Percentiles rank a stretch among this genome's conserved stretches.
These are phyloP conservation scores for Encarsia formosa DNA, from an alignment of 2,888 invertebrate species.

Conservation along the genomic window DNA sequence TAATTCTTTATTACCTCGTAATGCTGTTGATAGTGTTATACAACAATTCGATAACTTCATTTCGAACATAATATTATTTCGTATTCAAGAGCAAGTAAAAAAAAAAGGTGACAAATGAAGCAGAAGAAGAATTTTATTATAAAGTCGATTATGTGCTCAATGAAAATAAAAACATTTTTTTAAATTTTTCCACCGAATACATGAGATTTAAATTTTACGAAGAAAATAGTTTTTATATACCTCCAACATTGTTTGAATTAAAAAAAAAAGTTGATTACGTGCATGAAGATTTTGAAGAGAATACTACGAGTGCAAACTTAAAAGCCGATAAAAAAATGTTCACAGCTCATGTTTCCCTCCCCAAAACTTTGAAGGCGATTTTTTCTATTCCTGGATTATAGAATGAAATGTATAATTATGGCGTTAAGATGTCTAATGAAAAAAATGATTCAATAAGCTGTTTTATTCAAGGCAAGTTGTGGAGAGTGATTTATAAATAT, in stretches of 20 bases:
- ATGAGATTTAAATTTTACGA: conserved; percentile 13
- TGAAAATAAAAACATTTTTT: conserved; percentile 10
- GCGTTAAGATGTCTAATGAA: conserved; percentile 5
- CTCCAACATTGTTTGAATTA: conserved; percentile 9
- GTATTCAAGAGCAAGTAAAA: background rate
- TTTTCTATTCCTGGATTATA: conserved; percentile 19
- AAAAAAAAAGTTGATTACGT: conserved; percentile 9
- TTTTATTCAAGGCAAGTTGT: conserved; percentile 17
- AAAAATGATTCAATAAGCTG: conserved; percentile 6
- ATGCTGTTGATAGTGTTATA: conserved; percentile 14
- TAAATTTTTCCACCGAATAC: conserved; percentile 12
- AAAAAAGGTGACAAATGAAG: background rate
- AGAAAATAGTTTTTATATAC: conserved; percentile 5
- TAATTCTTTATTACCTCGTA: conserved; percentile 14
- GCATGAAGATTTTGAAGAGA: too few species aligned
- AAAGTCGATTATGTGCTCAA: conserved; percentile 9
- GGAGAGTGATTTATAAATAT: conserved; percentile 12
- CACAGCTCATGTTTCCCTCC: too few species aligned
- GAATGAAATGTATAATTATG: conserved; percentile 10
- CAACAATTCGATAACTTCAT: conserved; percentile 1
- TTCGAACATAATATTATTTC: background rate
- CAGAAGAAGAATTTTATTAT: background rate
- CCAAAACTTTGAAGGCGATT: too few species aligned
- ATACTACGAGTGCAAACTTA: too few species aligned
- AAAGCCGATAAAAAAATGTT: too few species aligned